These are phyloP conservation scores for Thereva nobilitata DNA, from an alignment of 2,888 invertebrate species.

Conservation along the genomic window DNA sequence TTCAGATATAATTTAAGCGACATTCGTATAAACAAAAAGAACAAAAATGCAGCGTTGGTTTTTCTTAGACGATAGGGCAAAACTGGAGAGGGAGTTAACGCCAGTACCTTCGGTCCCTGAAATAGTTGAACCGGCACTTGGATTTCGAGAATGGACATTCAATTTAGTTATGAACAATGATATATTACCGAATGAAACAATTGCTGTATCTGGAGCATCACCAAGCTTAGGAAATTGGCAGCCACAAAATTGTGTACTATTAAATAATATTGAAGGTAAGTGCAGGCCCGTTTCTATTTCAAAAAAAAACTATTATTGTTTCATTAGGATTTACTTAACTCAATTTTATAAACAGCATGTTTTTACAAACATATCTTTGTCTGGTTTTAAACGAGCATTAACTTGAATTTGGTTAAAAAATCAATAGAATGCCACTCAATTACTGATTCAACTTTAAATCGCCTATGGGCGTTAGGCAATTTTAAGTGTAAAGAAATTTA, in stretches of 20 bases:
- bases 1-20: not conserved
- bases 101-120: slow-evolving; percentile 24
- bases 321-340: not conserved
- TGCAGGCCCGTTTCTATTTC: not conserved
- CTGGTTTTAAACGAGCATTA: no score
- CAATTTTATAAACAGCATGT: not conserved
- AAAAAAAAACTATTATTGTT: not conserved
- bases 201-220: slow-evolving; percentile 73
- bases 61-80: slow-evolving; percentile 64
- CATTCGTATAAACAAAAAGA: slow-evolving; percentile 31
- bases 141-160: slow-evolving; percentile 60
- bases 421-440: no score
- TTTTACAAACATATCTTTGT: no score
- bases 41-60: slow-evolving; percentile 68
- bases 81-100: slow-evolving; percentile 43
- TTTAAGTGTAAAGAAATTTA: no score
- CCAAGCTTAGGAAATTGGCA: slow-evolving; percentile 74
- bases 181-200: slow-evolving; percentile 65
- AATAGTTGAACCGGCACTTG: slow-evolving; percentile 6
- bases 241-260: slow-evolving; percentile 62
- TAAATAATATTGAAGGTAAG: slow-evolving; percentile 60
- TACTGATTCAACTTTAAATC: no score
- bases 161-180: slow-evolving; percentile 60
- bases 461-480: no score
- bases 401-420: no score